Evolutionary conservation across 2,113 vertebrate species (phyloP).

Genomic region (Pimephales promelas): DNA sequence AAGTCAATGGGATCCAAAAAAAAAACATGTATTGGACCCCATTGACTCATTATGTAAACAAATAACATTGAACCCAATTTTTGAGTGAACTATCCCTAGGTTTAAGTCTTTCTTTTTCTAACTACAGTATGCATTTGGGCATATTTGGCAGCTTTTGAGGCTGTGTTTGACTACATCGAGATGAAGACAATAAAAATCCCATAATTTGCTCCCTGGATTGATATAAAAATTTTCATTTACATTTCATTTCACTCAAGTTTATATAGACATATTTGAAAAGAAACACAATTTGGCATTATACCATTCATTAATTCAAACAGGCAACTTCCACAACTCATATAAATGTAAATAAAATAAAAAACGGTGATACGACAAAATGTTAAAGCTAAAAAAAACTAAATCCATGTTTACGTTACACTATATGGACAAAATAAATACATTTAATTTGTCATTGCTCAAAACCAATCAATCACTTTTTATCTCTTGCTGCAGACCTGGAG

Average conservation of each 20-base stretch:
- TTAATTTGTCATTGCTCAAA: background rate
- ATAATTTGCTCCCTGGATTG: background rate
- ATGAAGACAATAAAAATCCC: background rate
- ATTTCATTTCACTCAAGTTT: too few relatives aligned
- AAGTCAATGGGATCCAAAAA: background rate
- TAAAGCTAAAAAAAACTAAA: background rate
- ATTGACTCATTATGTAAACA: background rate
- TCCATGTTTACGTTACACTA: background rate
- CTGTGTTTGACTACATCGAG: background rate
- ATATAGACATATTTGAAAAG: background rate
- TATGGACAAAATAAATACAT: background rate
- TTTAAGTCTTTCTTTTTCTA: too few relatives aligned
- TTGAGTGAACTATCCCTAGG: background rate
- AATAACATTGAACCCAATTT: background rate
- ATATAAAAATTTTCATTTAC: background rate
- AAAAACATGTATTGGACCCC: background rate
- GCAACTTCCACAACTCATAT: background rate
- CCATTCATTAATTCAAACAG: background rate
- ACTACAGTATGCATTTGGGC: background rate
- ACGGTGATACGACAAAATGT: background rate
- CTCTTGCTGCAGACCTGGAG: conserved; percentile 28
- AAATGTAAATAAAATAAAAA: conserved; percentile 1
- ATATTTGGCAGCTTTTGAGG: background rate
- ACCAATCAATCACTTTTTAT: conserved; percentile 45
- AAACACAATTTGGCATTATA: background rate